Percentiles rank a stretch among this genome's conserved stretches.
Conservation (phyloP, 1,140 invertebrate genomes). For the Drosophila neocordata region DNA sequence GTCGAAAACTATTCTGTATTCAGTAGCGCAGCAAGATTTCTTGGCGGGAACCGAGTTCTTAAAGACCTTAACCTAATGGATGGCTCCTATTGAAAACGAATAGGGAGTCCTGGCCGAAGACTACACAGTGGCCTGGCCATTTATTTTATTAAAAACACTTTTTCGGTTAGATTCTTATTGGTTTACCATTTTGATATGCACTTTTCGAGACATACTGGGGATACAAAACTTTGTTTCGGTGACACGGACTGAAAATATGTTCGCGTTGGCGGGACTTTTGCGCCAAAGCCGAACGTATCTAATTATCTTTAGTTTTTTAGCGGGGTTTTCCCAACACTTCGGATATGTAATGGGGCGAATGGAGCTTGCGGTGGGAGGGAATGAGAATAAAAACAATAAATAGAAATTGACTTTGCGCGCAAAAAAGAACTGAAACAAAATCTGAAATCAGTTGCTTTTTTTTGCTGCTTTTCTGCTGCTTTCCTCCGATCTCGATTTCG, state of each 20-base stretch:
- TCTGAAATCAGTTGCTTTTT: constrained; percentile 47
- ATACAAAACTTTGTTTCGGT: not conserved
- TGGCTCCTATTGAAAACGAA: too few species aligned
- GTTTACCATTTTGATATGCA: not conserved
- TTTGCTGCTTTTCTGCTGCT: constrained; percentile 40
- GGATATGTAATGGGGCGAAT: constrained; percentile 1
- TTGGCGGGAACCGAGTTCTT: too few species aligned
- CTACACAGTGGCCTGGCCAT: too few species aligned
- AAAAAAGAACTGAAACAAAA: constrained; percentile 48
- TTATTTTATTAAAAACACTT: too few species aligned
- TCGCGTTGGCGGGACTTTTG: constrained; percentile 2
- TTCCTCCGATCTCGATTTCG: constrained; percentile 41
- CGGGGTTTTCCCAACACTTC: not conserved
- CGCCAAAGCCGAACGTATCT: constrained; percentile 2
- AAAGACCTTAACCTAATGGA: too few species aligned
- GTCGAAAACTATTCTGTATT: too few species aligned
- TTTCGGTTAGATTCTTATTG: not conserved
- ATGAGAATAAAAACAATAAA: not conserved
- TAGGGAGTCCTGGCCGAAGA: too few species aligned
- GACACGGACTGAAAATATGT: not conserved
- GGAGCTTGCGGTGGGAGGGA: not conserved
- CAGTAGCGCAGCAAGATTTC: too few species aligned
- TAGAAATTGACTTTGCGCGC: constrained; percentile 28
- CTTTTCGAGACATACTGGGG: not conserved
- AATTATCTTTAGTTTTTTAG: not conserved